Evolutionary conservation across 2,113 vertebrate genomes (phyloP), one percentile per base, ranked within the genome.

Genomic region (Oreocharis arfaki): DNA sequence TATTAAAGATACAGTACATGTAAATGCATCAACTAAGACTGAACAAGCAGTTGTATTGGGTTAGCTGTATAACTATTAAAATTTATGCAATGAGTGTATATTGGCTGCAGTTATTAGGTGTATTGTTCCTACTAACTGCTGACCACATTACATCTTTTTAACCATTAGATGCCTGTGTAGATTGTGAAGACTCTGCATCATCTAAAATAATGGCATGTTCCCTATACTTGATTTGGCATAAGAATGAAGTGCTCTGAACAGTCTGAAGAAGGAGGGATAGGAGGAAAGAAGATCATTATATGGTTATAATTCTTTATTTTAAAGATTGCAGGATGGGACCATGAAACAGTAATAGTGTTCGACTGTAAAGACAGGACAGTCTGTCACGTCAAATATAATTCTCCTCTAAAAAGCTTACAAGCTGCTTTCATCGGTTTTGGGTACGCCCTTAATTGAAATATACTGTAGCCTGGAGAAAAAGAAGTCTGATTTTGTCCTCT

Each of bases 371-470:
- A 73, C 9, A 32, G 20, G 8, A 19, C 7, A 53, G 19, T 44
- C 26, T 33, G 15, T 68, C 21, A 18, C 0, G 0, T 27, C 19
- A 6, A 60, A 55, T 39, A 30, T 13, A 9, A 21, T 67, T 64
- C 20, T 79, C 6, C 19, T 56, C 44, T 74, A 32, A 44, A 80
- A 89, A 78, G 3, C 15, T 49, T 89, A 26, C 28, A 60, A 12
- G 15, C 12, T 56, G 16, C 44, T 65, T 60, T 56, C 27, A 50
- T 24, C 59, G 28, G 23, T 47, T 84, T 85, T 0, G 0, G 7
- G 11, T 67, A 55, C 1, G 3, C 12, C 42, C 69, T 70, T 75
- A n/a, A 2, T n/a, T n/a, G n/a, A n/a, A n/a, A n/a, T n/a, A n/a
- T 53, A 37, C 21, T 74, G 13, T 20, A 61, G 13, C n/a, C 20